Base-by-base conservation (phyloP, 2,888 invertebrate species). In the Gibbula magus region DNA sequence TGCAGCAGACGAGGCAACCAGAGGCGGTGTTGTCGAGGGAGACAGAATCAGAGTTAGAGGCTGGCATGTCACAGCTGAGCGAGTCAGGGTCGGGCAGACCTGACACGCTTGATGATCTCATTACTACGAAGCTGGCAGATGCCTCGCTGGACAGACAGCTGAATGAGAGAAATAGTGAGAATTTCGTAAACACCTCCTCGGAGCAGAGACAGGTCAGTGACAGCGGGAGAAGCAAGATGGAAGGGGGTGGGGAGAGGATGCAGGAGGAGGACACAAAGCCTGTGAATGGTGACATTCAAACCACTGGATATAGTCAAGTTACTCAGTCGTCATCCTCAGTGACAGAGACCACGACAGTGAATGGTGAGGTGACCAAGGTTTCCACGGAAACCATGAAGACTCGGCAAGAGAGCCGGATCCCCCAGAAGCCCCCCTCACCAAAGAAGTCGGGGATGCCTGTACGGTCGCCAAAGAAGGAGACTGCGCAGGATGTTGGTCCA, bases 11-110 rank as follows among this genome's bases (percentile, higher is more conserved):
- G 10, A 70, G 16, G 70, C 35, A 32, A 32, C 70, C 56, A 25
- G 20, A 56, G 20, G n/a, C 56, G 7, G 56, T 10, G 25, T 45
- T 45, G 45, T 13, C 56, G 25, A 20, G 25, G 56, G n/a, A 56
- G 56, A 56, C 25, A 56, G 56, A 25, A 7, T 2, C 22, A 56
- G 7, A 56, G 56, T 20, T n/a, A 39, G 70, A 70, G 70, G 32
- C 61, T 70, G 70, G 70, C 39, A 70, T 39, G 70, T 70, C 70
- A 70, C 70, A 70, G 70, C 35, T 39, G 39, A 39, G 35, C 70
- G 20, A 32, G 35, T 35, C 29, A 35, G 35, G 13, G 61, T 25
- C 20, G 16, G 8, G 29, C 29, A 20, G 29, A 61, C 61, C 61
- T 29, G 61, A 61, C 29, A 61, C 29, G 29, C n/a, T 61, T 25